These are phyloP conservation scores for Cyphomyrus plagiostoma DNA, from an alignment of 2,113 vertebrate species.

Conservation along the genomic window DNA sequence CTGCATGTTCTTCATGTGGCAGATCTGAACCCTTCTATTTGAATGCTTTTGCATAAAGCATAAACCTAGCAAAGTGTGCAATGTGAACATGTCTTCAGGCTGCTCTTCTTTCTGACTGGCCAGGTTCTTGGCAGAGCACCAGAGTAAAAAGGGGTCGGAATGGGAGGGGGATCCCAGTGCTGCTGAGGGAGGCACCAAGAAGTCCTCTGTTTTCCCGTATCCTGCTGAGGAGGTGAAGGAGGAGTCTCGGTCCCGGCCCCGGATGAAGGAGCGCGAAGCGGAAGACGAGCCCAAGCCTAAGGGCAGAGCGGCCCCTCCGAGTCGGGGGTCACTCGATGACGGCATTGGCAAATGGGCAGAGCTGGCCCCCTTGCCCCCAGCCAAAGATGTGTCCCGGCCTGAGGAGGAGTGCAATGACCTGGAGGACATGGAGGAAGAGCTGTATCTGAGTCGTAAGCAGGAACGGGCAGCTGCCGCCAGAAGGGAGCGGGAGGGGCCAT, in stretches of 20 bases:
- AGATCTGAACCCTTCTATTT: constrained; percentile 5
- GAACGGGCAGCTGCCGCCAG: constrained; percentile 64
- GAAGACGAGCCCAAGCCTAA: constrained; percentile 64
- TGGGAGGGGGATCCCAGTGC: constrained; percentile 77
- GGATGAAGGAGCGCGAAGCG: constrained; percentile 24
- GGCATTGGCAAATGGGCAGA: constrained; percentile 87
- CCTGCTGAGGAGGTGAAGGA: not conserved
- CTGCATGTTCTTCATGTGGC: not conserved
- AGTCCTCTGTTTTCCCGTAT: not conserved
- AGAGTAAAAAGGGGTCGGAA: constrained; percentile 56
- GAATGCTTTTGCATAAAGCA: not conserved
- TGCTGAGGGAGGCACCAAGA: constrained; percentile 31
- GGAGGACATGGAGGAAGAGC: constrained; percentile 69
- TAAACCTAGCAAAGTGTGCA: not conserved
- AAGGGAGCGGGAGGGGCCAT: constrained; percentile 68
- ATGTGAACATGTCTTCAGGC: not conserved
- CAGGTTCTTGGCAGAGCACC: constrained; percentile 89
- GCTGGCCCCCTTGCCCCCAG: constrained; percentile 60
- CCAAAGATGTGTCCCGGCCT: constrained; percentile 75
- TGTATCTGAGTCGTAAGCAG: constrained; percentile 83
- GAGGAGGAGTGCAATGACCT: constrained; percentile 69
- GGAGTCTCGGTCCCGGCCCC: not conserved
- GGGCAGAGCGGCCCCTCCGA: constrained; percentile 59
- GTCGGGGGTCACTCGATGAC: constrained; percentile 69
- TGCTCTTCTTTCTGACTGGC: constrained; percentile 28